These are phyloP conservation scores for Sinocyclocheilus rhinocerous DNA, from an alignment of 2,113 vertebrate genomes.

Conservation along the genomic window DNA sequence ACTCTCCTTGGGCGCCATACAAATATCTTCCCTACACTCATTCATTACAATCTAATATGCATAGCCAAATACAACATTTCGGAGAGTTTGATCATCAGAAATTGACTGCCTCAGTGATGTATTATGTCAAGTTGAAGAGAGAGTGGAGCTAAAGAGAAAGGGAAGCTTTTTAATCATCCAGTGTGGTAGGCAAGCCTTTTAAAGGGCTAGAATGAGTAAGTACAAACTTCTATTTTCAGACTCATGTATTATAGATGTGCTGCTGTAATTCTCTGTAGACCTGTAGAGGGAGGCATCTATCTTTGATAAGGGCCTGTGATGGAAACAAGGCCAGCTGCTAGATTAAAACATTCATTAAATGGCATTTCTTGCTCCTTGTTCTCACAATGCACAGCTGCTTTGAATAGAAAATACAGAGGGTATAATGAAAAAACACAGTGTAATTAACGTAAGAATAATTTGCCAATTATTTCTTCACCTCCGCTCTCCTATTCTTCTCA, in stretches of 20 bases:
- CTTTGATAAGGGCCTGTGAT: slow-evolving; percentile 76
- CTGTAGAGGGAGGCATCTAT: slow-evolving; percentile 68
- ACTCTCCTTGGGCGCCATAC: neutral
- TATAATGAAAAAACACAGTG: slow-evolving; percentile 16
- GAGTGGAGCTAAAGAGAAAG: slow-evolving; percentile 32
- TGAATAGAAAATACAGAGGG: slow-evolving; percentile 21
- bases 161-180: slow-evolving; percentile 59
- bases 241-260: slow-evolving; percentile 78
- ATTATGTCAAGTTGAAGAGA: slow-evolving; percentile 46
- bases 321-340: slow-evolving; percentile 72
- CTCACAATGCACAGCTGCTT: slow-evolving; percentile 36
- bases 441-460: slow-evolving; percentile 27
- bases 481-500: neutral
- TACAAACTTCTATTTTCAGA: slow-evolving; percentile 76
- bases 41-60: neutral
- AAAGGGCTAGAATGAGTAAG: slow-evolving; percentile 73
- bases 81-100: neutral
- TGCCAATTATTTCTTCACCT: neutral
- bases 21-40: neutral
- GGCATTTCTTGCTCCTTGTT: slow-evolving; percentile 57
- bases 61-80: neutral
- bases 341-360: slow-evolving; percentile 80
- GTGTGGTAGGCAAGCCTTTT: slow-evolving; percentile 43
- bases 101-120: slow-evolving; percentile 1
- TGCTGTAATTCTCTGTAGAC: slow-evolving; percentile 69